phyloP scores from a whole-genome alignment of 2,797 vertebrate genomes.

The Aselliscus stoliczkanus region DNA sequence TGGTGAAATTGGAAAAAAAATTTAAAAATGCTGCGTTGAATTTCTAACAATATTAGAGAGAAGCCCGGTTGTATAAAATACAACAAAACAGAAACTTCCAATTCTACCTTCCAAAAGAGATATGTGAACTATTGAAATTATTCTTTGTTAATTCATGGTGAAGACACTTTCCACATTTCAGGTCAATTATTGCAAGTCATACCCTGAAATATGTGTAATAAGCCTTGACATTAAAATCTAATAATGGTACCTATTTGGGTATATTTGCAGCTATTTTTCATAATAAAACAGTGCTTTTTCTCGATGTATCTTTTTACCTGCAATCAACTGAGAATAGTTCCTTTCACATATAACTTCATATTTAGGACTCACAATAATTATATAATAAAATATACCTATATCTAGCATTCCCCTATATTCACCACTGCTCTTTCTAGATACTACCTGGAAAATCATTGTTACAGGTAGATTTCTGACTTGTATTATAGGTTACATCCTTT shows the following conservation, averaged over 20 bases:
- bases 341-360: neutral
- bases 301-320: neutral
- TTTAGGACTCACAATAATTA: neutral
- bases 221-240: neutral
- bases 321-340: neutral
- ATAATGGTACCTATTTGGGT: neutral
- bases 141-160: neutral
- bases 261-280: conserved; percentile 1
- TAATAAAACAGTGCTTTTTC: neutral
- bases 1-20: neutral
- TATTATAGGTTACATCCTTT: neutral
- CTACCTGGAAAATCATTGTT: neutral
- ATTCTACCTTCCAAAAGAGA: neutral
- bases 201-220: neutral
- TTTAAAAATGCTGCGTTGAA: neutral
- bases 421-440: neutral
- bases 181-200: neutral
- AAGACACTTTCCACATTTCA: neutral
- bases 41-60: conserved; percentile 39
- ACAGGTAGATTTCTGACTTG: neutral
- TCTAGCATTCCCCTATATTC: neutral
- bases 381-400: neutral
- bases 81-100: neutral
- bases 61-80: conserved; percentile 25
- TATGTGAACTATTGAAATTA: neutral